Conservation (phyloP, 2,113 vertebrate species). For the Eulemur macaco region DNA sequence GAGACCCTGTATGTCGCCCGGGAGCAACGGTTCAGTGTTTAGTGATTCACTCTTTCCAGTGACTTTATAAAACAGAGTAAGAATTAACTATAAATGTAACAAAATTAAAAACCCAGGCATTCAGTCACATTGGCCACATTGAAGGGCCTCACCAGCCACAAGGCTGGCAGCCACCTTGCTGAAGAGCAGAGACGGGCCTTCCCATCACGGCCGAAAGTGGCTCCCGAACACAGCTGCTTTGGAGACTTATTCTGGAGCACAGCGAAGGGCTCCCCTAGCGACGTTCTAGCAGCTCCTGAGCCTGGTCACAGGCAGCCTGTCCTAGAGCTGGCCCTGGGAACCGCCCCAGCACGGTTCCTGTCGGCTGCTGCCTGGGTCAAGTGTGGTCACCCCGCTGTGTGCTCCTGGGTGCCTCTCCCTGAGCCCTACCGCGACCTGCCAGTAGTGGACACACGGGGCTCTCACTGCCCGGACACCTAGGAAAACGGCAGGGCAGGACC, state of each 20-base stretch:
- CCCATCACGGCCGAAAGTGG: background rate
- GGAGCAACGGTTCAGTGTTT: too few species aligned
- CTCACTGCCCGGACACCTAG: background rate
- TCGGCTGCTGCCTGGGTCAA: too few species aligned
- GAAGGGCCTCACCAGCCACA: too few species aligned
- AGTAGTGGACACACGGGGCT: background rate
- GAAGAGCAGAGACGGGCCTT: background rate
- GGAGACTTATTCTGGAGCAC: background rate
- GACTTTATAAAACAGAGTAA: too few species aligned
- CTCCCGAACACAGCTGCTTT: background rate
- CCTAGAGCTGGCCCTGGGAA: background rate
- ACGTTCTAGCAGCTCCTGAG: background rate
- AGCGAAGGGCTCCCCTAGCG: background rate
- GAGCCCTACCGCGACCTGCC: background rate
- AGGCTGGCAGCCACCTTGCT: background rate
- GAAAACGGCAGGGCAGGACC: background rate
- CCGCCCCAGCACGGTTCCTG: background rate
- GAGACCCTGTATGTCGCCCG: too few species aligned
- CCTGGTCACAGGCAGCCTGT: background rate
- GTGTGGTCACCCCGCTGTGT: background rate
- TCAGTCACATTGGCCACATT: too few species aligned
- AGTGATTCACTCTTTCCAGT: too few species aligned
- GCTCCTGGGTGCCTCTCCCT: too few species aligned
- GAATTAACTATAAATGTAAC: too few species aligned
- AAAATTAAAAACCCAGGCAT: too few species aligned